phyloP scores from a whole-genome alignment of 2,113 vertebrate species.

The Arizona elegans region DNA sequence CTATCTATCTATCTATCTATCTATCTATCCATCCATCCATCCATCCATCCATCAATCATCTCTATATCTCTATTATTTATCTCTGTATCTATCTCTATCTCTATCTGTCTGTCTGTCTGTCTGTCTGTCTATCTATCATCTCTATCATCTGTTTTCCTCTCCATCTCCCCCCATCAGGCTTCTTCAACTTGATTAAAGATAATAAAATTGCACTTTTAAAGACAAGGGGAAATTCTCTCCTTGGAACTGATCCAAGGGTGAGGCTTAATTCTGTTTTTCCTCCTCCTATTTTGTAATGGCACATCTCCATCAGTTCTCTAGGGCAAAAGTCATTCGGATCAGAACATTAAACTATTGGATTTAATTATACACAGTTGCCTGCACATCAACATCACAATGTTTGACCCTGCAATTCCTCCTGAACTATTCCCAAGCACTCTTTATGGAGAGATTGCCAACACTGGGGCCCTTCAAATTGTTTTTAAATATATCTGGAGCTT shows the following conservation, averaged over 20 bases:
- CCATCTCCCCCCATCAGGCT: neutral
- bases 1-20: no score
- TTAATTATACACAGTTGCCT: neutral
- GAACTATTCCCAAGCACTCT: neutral
- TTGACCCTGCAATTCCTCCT: neutral
- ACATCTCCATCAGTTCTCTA: neutral
- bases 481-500: neutral
- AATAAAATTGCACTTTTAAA: neutral
- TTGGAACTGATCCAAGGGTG: neutral
- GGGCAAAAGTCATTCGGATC: neutral
- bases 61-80: no score
- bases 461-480: neutral
- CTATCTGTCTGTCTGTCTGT: no score
- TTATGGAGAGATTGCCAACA: neutral
- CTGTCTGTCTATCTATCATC: neutral
- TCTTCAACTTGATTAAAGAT: neutral
- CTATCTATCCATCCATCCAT: no score
- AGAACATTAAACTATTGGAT: neutral
- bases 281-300: neutral
- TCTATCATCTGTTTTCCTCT: neutral
- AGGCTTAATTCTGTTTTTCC: neutral
- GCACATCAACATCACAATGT: neutral
- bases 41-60: no score
- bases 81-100: no score
- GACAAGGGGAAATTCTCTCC: neutral